Evolutionary conservation across 2,797 vertebrate species (phyloP).

Genomic region (Antennarius maculatus): DNA sequence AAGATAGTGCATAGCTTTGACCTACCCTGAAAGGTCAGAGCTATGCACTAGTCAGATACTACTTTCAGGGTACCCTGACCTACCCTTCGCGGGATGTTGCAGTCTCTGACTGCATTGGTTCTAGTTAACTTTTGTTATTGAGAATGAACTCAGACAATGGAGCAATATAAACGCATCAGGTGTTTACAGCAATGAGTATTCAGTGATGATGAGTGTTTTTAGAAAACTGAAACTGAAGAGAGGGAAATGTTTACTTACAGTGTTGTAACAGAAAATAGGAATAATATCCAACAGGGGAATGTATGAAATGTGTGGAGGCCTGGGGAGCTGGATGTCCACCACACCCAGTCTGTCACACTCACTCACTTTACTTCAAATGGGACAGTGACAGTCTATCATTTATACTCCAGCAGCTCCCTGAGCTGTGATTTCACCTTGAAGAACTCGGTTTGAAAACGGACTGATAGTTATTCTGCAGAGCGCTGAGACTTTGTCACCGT

Average conservation of each 20-base stretch:
- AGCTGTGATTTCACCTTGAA: background rate
- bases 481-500: constrained; percentile 18
- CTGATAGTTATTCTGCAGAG: background rate
- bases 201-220: background rate
- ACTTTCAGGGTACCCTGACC: no score
- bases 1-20: no score
- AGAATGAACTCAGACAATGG: constrained; percentile 17
- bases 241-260: constrained; percentile 5
- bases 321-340: constrained; percentile 63
- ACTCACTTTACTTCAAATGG: constrained; percentile 30
- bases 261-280: background rate
- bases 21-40: no score
- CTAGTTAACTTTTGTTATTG: background rate
- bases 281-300: constrained; percentile 11
- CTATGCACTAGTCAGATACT: no score
- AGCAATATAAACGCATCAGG: constrained; percentile 11
- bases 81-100: no score
- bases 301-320: constrained; percentile 45
- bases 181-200: background rate
- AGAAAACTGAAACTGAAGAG: constrained; percentile 4
- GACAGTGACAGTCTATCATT: constrained; percentile 3
- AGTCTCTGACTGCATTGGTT: no score
- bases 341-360: constrained; percentile 75
- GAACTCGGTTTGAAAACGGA: background rate
- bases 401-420: background rate